A percentile compares a stretch with the other conserved stretches of the same genome.
Conservation (phyloP, 2,113 vertebrate species). For the Motacilla alba region DNA sequence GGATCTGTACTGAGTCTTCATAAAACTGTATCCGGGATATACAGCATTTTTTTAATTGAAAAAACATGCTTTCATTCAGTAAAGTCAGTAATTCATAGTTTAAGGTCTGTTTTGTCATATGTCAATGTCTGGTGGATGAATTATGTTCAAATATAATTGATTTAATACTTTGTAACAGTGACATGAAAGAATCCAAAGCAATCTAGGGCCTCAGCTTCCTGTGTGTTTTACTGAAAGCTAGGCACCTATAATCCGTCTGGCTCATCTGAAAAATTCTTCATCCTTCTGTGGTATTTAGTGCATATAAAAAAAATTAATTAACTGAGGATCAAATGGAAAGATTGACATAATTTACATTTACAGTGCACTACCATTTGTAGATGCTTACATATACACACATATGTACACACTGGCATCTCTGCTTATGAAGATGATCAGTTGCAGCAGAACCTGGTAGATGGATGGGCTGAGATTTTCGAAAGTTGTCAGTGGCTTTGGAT, state of each 20-base stretch:
- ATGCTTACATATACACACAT: neutral
- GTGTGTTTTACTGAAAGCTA: neutral
- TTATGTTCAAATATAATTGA: slow-evolving; percentile 19
- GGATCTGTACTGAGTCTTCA: slow-evolving; percentile 18
- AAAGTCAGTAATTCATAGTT: slow-evolving; percentile 31
- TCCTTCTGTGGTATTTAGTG: neutral
- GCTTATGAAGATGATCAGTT: neutral
- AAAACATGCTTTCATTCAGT: slow-evolving; percentile 11
- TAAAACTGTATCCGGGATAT: slow-evolving; percentile 2
- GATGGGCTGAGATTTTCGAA: neutral
- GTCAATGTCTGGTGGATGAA: slow-evolving; percentile 7
- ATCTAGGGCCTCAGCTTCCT: neutral
- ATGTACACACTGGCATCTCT: neutral
- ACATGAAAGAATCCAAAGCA: slow-evolving; percentile 6
- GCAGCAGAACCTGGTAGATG: neutral
- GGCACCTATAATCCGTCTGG: neutral
- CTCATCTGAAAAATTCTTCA: neutral
- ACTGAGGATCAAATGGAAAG: neutral
- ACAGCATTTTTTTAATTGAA: slow-evolving; percentile 2
- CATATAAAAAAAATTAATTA: neutral
- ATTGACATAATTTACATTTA: neutral
- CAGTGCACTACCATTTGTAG: neutral
- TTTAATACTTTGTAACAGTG: neutral
- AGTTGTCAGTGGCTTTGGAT: neutral
- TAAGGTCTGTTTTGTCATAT: slow-evolving; percentile 40